Evolutionary conservation across 2,113 vertebrate genomes (phyloP).

Genomic region (Himantopus leucocephalus): DNA sequence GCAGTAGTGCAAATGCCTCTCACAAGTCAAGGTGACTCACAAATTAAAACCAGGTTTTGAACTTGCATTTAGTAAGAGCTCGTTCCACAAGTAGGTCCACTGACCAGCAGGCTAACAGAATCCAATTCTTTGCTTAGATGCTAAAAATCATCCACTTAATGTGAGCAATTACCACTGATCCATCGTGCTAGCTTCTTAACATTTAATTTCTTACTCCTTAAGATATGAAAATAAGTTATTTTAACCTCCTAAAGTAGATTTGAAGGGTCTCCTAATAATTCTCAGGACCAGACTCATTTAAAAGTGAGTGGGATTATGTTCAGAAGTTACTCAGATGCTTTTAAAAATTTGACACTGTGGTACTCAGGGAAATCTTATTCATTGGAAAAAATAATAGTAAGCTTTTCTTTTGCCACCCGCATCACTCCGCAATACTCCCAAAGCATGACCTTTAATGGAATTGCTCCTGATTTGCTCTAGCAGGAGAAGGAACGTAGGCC

Average conservation of each 20-base stretch:
- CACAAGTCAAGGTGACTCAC: background rate
- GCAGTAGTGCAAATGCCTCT: background rate
- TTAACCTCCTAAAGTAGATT: background rate
- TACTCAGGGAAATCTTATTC: background rate
- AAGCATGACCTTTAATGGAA: accelerated
- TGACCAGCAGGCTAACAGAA: background rate
- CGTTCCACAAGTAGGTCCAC: background rate
- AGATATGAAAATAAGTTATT: conserved; percentile 26
- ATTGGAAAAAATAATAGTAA: background rate
- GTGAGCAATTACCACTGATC: background rate
- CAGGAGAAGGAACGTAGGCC: background rate
- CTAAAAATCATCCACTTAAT: background rate
- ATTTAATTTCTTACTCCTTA: background rate
- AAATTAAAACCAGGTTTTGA: background rate
- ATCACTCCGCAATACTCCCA: background rate
- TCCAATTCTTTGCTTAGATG: background rate
- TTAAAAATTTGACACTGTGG: background rate
- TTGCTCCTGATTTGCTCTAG: background rate
- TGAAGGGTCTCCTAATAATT: background rate
- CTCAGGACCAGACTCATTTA: background rate
- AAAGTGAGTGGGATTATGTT: background rate
- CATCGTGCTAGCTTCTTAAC: background rate
- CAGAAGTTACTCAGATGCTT: background rate
- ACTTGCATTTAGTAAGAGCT: background rate
- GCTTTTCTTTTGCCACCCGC: background rate